Evolutionary conservation across 35 echinoderm and acorn worm genomes (phyloP).

Genomic region (Stichopus chloronotus): DNA sequence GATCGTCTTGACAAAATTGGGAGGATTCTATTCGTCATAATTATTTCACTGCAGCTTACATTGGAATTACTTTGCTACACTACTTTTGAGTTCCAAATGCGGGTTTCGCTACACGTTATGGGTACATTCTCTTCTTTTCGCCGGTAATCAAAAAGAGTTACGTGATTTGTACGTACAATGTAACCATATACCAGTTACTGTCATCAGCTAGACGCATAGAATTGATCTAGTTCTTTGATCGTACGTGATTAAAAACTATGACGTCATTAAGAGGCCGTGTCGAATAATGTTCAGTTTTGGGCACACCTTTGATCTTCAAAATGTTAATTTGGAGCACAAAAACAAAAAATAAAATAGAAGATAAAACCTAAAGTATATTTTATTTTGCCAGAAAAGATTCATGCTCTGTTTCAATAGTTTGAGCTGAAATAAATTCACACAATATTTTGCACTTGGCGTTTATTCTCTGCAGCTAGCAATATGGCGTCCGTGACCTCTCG

Average conservation of each 20-base stretch:
- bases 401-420: no score
- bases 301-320: no score
- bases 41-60: constrained; percentile 15
- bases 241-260: no score
- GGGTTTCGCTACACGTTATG: neutral
- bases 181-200: neutral
- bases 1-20: neutral
- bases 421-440: no score
- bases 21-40: neutral
- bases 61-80: neutral
- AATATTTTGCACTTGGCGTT: neutral
- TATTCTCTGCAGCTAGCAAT: neutral
- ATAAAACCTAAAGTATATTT: no score
- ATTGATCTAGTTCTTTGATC: no score
- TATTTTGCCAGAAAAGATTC: no score
- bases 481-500: constrained; percentile 46
- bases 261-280: no score
- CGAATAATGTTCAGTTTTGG: no score
- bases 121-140: neutral
- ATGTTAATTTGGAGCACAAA: no score
- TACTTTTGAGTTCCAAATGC: neutral
- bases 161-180: neutral
- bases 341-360: no score
- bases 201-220: neutral
- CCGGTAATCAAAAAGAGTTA: neutral